phyloP scores from a whole-genome alignment of 2,888 invertebrate genomes.

The Caenorhabditis angaria region DNA sequence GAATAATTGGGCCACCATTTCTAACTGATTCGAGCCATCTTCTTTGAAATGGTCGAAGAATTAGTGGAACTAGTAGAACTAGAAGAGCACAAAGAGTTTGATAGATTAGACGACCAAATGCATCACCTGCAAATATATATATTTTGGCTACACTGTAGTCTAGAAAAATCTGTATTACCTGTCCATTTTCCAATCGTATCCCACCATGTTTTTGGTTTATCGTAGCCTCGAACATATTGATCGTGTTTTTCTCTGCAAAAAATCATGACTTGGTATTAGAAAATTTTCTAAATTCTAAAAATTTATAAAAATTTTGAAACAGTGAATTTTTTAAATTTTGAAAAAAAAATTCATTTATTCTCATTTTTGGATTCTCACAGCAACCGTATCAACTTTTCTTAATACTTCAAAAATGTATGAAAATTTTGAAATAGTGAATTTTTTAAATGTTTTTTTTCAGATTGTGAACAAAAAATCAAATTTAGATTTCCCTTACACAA shows the following conservation, averaged over 20 bases:
- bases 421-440: no score
- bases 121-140: constrained; percentile 20
- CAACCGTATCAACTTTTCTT: neutral
- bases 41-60: constrained; percentile 39
- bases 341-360: no score
- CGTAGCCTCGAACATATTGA: constrained; percentile 21
- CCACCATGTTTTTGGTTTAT: constrained; percentile 32
- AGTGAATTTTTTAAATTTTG: no score
- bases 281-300: no score
- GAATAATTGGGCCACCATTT: constrained; percentile 33
- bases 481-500: no score
- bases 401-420: neutral
- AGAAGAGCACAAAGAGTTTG: constrained; percentile 32
- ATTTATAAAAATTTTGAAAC: no score
- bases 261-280: neutral
- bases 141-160: neutral
- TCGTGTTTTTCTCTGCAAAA: constrained; percentile 37
- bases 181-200: constrained; percentile 42
- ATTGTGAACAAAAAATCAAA: no score
- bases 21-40: constrained; percentile 35
- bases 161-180: neutral
- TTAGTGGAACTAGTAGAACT: constrained; percentile 32
- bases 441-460: no score
- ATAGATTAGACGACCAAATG: constrained; percentile 38
- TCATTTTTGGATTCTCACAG: no score